Evolutionary conservation across 1,140 invertebrate genomes (phyloP).

Genomic region (Apocrypta bakeri): DNA sequence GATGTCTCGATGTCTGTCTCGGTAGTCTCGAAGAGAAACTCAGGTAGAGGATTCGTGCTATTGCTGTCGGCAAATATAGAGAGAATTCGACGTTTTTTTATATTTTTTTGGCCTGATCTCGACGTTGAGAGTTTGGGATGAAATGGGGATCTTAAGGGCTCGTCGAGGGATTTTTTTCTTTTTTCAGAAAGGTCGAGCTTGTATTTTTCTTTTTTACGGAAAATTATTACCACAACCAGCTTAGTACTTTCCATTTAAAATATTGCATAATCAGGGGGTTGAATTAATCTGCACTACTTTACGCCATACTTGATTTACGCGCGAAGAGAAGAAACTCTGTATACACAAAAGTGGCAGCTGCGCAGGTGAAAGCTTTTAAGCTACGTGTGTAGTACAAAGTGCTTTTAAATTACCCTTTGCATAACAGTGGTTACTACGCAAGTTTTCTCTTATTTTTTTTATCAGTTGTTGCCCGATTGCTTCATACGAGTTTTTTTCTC

Average conservation of each 20-base stretch:
- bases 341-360: background rate
- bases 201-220: no score
- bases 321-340: background rate
- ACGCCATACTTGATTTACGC: background rate
- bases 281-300: background rate
- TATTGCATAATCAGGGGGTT: background rate
- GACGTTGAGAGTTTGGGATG: background rate
- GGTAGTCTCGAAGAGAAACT: constrained; percentile 29
- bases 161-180: no score
- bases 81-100: background rate
- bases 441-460: no score
- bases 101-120: background rate
- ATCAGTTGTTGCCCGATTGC: background rate
- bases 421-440: background rate
- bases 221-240: no score
- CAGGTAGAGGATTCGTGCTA: background rate
- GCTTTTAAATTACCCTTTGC: constrained; percentile 28
- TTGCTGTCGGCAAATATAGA: background rate
- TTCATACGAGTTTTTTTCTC: background rate
- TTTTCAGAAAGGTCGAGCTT: no score
- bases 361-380: constrained; percentile 32
- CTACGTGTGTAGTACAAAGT: constrained; percentile 15
- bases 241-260: background rate
- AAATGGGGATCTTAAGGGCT: background rate
- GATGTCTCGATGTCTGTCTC: constrained; percentile 19